phyloP scores from a whole-genome alignment of 2,888 invertebrate species.

The Coecobrya sp. region DNA sequence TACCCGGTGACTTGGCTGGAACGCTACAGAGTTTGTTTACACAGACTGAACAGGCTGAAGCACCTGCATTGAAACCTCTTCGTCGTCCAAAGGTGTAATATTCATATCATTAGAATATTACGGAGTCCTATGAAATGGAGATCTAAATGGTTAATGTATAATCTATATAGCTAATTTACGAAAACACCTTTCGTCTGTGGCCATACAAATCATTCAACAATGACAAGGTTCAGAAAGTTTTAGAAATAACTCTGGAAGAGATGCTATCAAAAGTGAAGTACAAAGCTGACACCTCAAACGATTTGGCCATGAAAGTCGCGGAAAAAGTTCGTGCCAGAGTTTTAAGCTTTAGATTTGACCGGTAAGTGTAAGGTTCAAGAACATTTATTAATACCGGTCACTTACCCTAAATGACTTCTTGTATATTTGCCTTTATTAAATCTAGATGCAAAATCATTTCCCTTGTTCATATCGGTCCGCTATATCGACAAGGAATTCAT shows the following conservation, averaged over 20 bases:
- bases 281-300: slow-evolving; percentile 90
- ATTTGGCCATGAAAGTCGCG: slow-evolving; percentile 90
- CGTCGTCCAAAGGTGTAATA: slow-evolving; percentile 83
- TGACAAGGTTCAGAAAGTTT: slow-evolving; percentile 90
- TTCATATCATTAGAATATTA: neutral
- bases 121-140: too few relatives aligned
- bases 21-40: slow-evolving; percentile 76
- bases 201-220: slow-evolving; percentile 90
- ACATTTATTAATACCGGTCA: neutral
- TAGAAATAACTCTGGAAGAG: slow-evolving; percentile 90
- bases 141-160: too few relatives aligned
- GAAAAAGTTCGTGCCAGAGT: slow-evolving; percentile 90
- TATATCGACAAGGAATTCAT: slow-evolving; percentile 91
- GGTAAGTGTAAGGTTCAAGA: too few relatives aligned
- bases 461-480: slow-evolving; percentile 91
- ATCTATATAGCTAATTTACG: slow-evolving; percentile 87
- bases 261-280: slow-evolving; percentile 90
- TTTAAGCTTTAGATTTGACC: slow-evolving; percentile 91
- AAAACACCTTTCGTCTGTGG: slow-evolving; percentile 91
- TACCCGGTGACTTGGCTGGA: slow-evolving; percentile 74
- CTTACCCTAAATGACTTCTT: neutral
- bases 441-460: slow-evolving; percentile 91
- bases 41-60: slow-evolving; percentile 78
- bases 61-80: slow-evolving; percentile 79
- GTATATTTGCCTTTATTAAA: slow-evolving; percentile 4